Conservation (phyloP, 2,797 vertebrate genomes). For the Fistularia tabacaria region DNA sequence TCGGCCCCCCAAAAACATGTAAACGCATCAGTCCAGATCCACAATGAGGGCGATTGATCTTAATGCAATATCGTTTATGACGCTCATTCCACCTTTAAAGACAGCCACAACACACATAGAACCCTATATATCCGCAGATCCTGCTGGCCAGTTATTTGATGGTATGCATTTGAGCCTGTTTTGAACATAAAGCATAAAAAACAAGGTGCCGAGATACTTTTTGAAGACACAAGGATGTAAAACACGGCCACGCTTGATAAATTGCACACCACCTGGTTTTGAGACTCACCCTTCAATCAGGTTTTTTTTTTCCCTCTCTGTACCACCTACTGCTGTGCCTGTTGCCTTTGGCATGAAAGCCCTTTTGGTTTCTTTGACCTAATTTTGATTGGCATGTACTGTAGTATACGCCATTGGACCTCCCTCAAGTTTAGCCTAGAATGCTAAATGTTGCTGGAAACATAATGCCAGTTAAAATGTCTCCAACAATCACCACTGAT, state of each 20-base stretch:
- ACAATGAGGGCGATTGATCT: too few relatives aligned
- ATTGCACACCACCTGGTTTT: conserved; percentile 41
- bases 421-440: conserved; percentile 24
- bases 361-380: conserved; percentile 49
- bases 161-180: conserved; percentile 5
- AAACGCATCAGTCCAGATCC: too few relatives aligned
- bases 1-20: background rate
- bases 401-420: conserved; percentile 50
- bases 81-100: too few relatives aligned
- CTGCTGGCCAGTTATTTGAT: conserved; percentile 12
- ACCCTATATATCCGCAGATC: background rate
- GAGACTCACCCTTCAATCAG: conserved; percentile 20
- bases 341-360: conserved; percentile 59
- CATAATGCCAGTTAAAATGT: conserved; percentile 45
- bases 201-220: conserved; percentile 6
- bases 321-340: conserved; percentile 30
- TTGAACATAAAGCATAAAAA: conserved; percentile 23
- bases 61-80: too few relatives aligned
- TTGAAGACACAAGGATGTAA: conserved; percentile 22
- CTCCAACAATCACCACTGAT: conserved; percentile 40
- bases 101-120: too few relatives aligned
- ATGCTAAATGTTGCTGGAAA: conserved; percentile 29
- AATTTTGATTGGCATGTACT: conserved; percentile 51
- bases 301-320: conserved; percentile 15
- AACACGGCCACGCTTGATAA: conserved; percentile 38